Evolutionary conservation across 1,140 invertebrate species (phyloP).

Genomic region (Stenopsyche tienmushanensis): DNA sequence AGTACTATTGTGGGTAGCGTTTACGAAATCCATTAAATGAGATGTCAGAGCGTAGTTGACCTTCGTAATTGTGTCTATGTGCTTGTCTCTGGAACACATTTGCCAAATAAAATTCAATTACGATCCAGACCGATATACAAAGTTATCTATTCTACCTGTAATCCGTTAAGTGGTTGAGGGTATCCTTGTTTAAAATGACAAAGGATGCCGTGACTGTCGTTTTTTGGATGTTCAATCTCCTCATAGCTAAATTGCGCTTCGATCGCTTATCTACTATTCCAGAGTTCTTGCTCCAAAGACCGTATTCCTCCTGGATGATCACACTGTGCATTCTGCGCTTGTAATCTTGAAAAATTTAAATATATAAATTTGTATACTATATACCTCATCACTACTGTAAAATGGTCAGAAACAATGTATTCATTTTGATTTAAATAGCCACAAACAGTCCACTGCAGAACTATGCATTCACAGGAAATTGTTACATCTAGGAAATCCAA

Average conservation of each 20-base stretch:
- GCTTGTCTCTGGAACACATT: conserved; percentile 48
- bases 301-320: conserved; percentile 45
- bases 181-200: conserved; percentile 60
- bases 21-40: conserved; percentile 58
- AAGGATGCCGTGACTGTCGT: conserved; percentile 51
- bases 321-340: no score
- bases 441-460: no score
- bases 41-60: conserved; percentile 61
- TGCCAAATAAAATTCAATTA: not conserved
- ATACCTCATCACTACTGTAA: no score
- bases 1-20: conserved; percentile 57
- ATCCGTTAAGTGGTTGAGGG: conserved; percentile 61
- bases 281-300: conserved; percentile 44
- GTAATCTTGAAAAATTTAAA: no score
- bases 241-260: conserved; percentile 41
- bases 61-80: conserved; percentile 64
- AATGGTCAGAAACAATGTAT: no score
- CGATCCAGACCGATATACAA: not conserved
- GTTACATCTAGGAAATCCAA: no score
- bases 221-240: conserved; percentile 50
- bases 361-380: no score
- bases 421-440: no score
- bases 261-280: conserved; percentile 40
- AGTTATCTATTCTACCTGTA: conserved; percentile 49
- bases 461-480: no score